phyloP scores from a whole-genome alignment of 2,797 vertebrate species.

The Pyrocephalus nanus region DNA sequence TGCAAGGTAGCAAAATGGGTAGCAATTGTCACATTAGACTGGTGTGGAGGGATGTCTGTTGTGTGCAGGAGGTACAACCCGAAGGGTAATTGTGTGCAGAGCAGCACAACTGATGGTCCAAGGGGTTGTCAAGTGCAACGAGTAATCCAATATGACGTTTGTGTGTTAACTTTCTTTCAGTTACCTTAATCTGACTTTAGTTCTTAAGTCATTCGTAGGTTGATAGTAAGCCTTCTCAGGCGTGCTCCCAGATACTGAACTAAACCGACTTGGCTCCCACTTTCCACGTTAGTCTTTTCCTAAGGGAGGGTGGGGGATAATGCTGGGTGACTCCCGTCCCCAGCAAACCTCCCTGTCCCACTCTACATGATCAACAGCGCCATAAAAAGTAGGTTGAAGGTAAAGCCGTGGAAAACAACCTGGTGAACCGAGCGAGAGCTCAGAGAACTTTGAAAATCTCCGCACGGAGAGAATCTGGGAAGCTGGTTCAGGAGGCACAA shows the following conservation, averaged over 20 bases:
- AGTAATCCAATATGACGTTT: background rate
- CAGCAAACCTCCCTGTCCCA: background rate
- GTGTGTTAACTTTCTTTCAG: background rate
- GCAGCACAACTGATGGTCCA: background rate
- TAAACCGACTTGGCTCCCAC: background rate
- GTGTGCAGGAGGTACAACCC: background rate
- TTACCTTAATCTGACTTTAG: background rate
- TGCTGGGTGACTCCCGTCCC: rapidly evolving
- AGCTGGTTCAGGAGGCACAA: rapidly evolving
- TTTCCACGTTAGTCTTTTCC: background rate
- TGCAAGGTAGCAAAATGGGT: background rate
- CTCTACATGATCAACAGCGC: rapidly evolving
- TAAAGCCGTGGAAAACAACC: background rate
- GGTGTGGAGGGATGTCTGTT: background rate
- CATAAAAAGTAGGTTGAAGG: background rate
- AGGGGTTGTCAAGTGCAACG: background rate
- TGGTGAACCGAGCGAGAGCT: background rate
- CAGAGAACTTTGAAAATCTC: background rate
- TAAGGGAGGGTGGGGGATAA: background rate
- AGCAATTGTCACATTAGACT: background rate
- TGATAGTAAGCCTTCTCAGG: background rate
- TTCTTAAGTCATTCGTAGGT: background rate
- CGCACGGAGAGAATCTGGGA: rapidly evolving
- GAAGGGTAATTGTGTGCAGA: background rate
- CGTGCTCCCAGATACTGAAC: background rate